Base-by-base conservation (phyloP, 2,113 vertebrate species). In the Macroglossus sobrinus region DNA sequence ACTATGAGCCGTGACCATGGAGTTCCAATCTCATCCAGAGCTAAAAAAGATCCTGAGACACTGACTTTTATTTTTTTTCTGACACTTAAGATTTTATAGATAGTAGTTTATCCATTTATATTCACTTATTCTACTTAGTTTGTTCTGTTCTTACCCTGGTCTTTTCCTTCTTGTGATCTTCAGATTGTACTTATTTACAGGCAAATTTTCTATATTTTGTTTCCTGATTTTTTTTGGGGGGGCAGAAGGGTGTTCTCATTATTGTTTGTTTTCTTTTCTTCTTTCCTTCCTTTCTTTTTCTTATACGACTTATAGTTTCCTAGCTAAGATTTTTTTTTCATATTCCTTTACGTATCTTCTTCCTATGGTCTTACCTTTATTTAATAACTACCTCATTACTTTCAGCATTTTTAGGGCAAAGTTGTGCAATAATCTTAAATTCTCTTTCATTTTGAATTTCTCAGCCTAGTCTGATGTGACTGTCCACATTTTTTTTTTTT, bases 1-100 rank as follows among this genome's bases (percentile, higher is more conserved):
- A 68, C 28, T 21, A 16, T 24, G 13, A 57, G 12, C 5, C 4
- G 21, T 14, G 7, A 9, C n/a, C 0, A 1, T 15, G 47, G 33
- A 57, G 38, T 2, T 12, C 15, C 11, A 19, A 5, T 26, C 22
- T 50, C 21, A 35, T 28, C 9, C 9, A 59, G 4, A 59, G 5
- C 2, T n/a, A 7, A 30, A 21, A 2, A 19, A 47, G 13, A 28
- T 33, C 28, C 26, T 30, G 43, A 89, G 3, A 33, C 6, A 21
- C 2, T 30, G 5, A 22, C 5, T 22, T 63, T 16, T 63, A 19
- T n/a, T 94, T 66, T 94, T 66, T 5, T n/a, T 35, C 18, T 53
- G 26, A 33, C 13, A 0, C 12, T 5, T 24, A 19, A 5, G 5
- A 28, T 93, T 75, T 45, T 38, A 75, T 28, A 47, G 40, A 50